Conservation (phyloP, 2,113 vertebrate genomes). For the Phoenicopterus ruber region DNA sequence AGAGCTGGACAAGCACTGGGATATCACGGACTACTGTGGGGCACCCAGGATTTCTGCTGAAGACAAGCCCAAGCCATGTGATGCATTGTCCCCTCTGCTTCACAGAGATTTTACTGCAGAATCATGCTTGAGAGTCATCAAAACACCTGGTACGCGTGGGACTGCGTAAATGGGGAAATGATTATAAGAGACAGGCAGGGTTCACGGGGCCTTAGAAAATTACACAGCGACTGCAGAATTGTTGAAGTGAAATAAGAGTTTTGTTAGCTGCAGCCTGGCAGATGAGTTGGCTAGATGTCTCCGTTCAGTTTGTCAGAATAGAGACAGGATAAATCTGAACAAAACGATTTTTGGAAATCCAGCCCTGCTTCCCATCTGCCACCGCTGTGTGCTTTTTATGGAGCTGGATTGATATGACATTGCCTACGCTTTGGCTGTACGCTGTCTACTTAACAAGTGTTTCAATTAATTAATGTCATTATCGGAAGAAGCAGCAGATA, state of each 20-base stretch:
- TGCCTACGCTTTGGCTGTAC: not conserved
- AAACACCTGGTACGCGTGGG: not conserved
- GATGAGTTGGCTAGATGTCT: not conserved
- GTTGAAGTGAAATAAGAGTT: not conserved
- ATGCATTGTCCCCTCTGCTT: not conserved
- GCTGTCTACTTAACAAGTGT: not conserved
- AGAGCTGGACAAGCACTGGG: not conserved
- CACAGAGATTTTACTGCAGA: not conserved
- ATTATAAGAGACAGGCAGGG: not conserved
- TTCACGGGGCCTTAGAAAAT: not conserved
- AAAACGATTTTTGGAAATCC: not conserved
- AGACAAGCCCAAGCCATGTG: accelerated
- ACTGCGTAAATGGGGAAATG: not conserved
- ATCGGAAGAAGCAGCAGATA: conserved; percentile 9
- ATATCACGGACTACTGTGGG: not conserved
- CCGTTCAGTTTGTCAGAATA: not conserved
- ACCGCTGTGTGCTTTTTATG: not conserved
- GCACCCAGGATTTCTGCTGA: not conserved
- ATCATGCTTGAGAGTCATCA: not conserved
- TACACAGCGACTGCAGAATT: not conserved
- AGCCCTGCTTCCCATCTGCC: not conserved
- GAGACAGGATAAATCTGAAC: not conserved
- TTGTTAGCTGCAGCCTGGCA: not conserved
- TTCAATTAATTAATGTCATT: conserved; percentile 22
- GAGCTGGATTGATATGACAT: not conserved